Conservation (phyloP, 2,888 invertebrate genomes). For the Temnothorax ravouxi region DNA sequence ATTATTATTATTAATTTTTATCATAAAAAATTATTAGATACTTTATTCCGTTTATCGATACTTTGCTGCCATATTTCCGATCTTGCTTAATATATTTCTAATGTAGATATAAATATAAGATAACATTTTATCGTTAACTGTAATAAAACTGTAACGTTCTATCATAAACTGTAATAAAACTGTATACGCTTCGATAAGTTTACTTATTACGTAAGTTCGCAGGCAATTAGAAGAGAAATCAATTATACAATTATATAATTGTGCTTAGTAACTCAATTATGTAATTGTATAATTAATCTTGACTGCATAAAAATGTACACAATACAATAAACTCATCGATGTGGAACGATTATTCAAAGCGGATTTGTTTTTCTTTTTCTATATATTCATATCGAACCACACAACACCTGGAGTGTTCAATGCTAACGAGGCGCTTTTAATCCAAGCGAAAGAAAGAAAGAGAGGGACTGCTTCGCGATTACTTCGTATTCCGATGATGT, state of each 20-base stretch:
- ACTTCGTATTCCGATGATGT: conserved; percentile 57
- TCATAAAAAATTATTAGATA: background rate
- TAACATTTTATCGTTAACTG: conserved; percentile 1
- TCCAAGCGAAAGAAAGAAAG: conserved; percentile 31
- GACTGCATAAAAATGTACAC: background rate
- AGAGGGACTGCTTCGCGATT: conserved; percentile 54
- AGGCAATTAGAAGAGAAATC: background rate
- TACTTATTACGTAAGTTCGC: conserved; percentile 13
- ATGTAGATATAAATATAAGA: background rate
- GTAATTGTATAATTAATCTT: background rate
- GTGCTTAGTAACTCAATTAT: background rate
- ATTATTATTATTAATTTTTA: conserved; percentile 1
- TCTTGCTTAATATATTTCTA: background rate
- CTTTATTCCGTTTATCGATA: background rate
- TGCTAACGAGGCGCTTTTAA: conserved; percentile 66
- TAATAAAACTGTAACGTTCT: background rate
- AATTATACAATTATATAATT: background rate
- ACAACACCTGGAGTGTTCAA: conserved; percentile 72
- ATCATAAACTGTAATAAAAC: background rate
- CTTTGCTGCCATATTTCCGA: background rate
- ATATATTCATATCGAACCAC: conserved; percentile 7
- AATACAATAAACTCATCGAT: conserved; percentile 11
- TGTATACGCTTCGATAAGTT: background rate
- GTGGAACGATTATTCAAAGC: background rate
- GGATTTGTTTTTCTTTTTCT: background rate